Evolutionary conservation across 2,888 invertebrate genomes (phyloP).

Genomic region (Caenorhabditis auriculariae): DNA sequence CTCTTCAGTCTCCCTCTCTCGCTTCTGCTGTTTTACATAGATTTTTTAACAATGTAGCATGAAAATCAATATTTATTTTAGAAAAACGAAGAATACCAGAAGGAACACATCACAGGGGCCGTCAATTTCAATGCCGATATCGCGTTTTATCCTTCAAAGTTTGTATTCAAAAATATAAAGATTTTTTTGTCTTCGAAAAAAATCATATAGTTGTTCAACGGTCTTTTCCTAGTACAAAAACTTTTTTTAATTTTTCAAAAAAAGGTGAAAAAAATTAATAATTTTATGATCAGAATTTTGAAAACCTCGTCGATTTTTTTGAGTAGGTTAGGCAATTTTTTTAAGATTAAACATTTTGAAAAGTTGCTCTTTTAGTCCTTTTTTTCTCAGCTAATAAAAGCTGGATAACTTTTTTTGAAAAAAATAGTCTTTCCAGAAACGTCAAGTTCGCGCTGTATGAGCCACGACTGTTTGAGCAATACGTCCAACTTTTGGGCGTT

Average conservation of each 20-base stretch:
- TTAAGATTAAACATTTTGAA: not conserved
- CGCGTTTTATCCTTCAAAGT: constrained; percentile 52
- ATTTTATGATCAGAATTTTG: not conserved
- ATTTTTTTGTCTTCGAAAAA: not conserved
- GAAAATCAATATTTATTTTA: too few species aligned
- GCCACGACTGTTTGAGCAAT: constrained; percentile 53
- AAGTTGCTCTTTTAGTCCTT: too few species aligned
- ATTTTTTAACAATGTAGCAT: too few species aligned
- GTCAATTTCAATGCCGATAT: constrained; percentile 48
- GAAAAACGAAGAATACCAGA: constrained; percentile 6
- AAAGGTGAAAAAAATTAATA: not conserved
- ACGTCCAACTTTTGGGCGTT: constrained; percentile 51
- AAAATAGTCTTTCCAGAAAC: constrained; percentile 14
- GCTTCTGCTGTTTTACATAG: too few species aligned
- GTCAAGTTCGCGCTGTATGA: constrained; percentile 50
- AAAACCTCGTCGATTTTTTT: not conserved
- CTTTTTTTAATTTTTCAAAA: not conserved
- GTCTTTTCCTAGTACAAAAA: not conserved
- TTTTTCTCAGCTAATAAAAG: too few species aligned
- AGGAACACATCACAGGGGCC: constrained; percentile 49
- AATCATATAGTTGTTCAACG: not conserved
- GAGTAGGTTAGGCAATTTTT: not conserved
- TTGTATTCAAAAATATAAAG: not conserved
- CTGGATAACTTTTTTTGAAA: not conserved
- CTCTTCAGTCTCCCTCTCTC: too few species aligned